Evolutionary conservation across 2,797 vertebrate species (phyloP).

Genomic region (Australoheros facetus): DNA sequence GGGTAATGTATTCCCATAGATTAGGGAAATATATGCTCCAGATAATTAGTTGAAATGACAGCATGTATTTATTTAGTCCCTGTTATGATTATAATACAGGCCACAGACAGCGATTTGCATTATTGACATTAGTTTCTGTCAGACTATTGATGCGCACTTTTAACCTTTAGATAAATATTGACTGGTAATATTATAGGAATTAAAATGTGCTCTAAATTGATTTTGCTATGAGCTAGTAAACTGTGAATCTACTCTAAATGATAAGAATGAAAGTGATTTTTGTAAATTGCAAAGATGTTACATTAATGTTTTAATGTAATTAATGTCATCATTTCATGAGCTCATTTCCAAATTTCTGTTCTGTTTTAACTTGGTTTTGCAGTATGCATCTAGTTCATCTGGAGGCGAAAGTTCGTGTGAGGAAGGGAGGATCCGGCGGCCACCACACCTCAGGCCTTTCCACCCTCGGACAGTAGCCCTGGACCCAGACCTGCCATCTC

Average conservation of each 20-base stretch:
- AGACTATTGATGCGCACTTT: slow-evolving; percentile 73
- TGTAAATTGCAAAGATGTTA: slow-evolving; percentile 17
- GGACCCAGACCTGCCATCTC: slow-evolving; percentile 85
- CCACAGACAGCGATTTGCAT: slow-evolving; percentile 62
- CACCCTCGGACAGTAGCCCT: slow-evolving; percentile 87
- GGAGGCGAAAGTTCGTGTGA: slow-evolving; percentile 99
- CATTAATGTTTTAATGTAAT: slow-evolving; percentile 38
- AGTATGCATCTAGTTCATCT: slow-evolving; percentile 98
- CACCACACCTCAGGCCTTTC: slow-evolving; percentile 90
- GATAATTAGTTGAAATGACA: slow-evolving; percentile 74
- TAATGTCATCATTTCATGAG: slow-evolving; percentile 40
- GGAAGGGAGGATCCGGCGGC: slow-evolving; percentile 89
- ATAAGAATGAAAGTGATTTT: slow-evolving; percentile 27
- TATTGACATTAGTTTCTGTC: slow-evolving; percentile 67
- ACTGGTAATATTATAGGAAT: slow-evolving; percentile 55
- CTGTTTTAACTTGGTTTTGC: slow-evolving; percentile 45
- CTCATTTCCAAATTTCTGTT: slow-evolving; percentile 26
- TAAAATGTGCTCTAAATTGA: slow-evolving; percentile 59
- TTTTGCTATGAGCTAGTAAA: slow-evolving; percentile 47
- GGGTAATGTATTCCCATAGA: slow-evolving; percentile 65
- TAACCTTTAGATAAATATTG: slow-evolving; percentile 77
- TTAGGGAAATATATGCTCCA: slow-evolving; percentile 75
- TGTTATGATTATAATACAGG: slow-evolving; percentile 61
- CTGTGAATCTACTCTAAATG: slow-evolving; percentile 35
- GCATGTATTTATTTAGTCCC: slow-evolving; percentile 71